Base-by-base conservation (phyloP, 2,888 invertebrate genomes). In the Hirtodrosophila confusa region DNA sequence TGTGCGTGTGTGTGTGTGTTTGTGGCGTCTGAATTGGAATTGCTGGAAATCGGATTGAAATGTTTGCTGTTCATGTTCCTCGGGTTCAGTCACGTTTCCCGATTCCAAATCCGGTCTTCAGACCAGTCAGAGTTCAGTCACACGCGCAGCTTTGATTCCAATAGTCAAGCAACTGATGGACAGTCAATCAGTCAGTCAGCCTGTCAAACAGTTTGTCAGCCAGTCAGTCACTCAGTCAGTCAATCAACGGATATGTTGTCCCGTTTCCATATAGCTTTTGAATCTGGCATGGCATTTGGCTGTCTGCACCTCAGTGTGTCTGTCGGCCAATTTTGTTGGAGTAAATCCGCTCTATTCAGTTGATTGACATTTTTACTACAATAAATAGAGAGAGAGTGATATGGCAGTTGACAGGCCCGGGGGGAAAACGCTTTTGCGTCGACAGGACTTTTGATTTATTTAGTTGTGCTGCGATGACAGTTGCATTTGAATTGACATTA, bases 281-380 rank as follows among this genome's bases (percentile, higher is more conserved):
- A 80, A 70, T 77, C 53, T 75, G 71, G 35, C 56, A 49, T 57
- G 17, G 17, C 17, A 17, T 27, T 57, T 54, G 41, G 7, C 53
- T 76, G 62, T 74, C 72, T 76, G 54, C 76, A 61, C 68, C 66
- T 51, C 50, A 23, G 8, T 6, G 9, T 49, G 9, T 43, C n/a
- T 31, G 10, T 50, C 31, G 53, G 37, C 40, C 33, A 24, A 49
- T 39, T 44, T 47, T 10, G 47, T 50, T 36, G 40, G 9, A 47
- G 48, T 63, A 63, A 65, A 50, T 58, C 47, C 64, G 44, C 58
- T 63, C 68, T 57, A 76, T 78, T 66, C 72, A 68, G 41, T 86
- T 86, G 85, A 82, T 86, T 82, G 80, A 82, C 80, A 80, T 80
- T 82, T 82, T 78, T 75, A 72, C 85, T 54, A 82, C 85, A 86